phyloP scores from a whole-genome alignment of 2,888 invertebrate species.

The Drosophila parthenogenetica region DNA sequence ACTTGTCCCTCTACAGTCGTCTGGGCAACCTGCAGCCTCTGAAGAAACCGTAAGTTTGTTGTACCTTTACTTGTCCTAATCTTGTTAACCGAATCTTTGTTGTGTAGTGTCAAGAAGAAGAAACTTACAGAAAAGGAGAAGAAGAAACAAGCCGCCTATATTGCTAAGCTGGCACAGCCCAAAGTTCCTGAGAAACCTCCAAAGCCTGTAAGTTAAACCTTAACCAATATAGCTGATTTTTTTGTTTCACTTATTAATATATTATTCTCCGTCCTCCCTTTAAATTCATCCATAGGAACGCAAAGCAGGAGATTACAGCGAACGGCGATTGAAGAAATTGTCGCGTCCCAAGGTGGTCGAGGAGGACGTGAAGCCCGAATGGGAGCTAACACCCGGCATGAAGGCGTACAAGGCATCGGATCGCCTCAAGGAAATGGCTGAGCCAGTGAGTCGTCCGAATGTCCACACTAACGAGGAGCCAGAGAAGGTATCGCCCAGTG shows the following conservation, averaged over 20 bases:
- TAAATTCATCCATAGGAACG: constrained; percentile 33
- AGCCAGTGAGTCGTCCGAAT: constrained; percentile 38
- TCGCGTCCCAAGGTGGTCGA: constrained; percentile 57
- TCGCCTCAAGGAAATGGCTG: constrained; percentile 55
- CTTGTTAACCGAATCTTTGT: background rate
- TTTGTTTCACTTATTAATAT: no score
- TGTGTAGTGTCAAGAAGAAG: constrained; percentile 56
- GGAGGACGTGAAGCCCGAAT: constrained; percentile 50
- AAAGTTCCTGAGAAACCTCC: constrained; percentile 62
- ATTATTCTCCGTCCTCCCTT: no score
- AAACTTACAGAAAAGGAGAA: constrained; percentile 70
- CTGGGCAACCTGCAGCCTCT: constrained; percentile 76
- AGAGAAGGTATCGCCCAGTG: constrained; percentile 57
- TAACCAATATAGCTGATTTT: no score
- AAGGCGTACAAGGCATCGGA: constrained; percentile 49
- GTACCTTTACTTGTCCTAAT: background rate
- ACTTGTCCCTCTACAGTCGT: constrained; percentile 83
- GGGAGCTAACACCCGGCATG: constrained; percentile 66
- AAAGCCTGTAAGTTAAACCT: constrained; percentile 54
- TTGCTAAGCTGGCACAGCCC: constrained; percentile 75
- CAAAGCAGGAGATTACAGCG: constrained; percentile 33
- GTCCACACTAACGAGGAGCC: constrained; percentile 57
- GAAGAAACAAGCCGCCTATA: constrained; percentile 48
- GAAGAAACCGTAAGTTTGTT: constrained; percentile 62
- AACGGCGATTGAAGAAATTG: constrained; percentile 65